phyloP scores from a whole-genome alignment of 2,797 vertebrate genomes.

The Alosa sapidissima region DNA sequence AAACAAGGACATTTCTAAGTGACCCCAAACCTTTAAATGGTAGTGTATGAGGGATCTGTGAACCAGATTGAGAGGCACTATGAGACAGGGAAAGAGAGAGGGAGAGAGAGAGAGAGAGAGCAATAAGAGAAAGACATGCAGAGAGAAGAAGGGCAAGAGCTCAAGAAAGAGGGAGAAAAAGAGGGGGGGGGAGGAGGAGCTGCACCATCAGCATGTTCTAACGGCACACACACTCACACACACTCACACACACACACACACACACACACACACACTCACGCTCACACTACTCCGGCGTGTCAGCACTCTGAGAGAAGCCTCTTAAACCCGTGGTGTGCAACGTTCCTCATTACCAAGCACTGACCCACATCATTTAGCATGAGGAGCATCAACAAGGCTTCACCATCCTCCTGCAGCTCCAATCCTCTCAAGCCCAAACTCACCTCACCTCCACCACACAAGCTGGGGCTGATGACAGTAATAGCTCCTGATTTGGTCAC shows the following conservation, averaged over 20 bases:
- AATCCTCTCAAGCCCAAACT: not conserved
- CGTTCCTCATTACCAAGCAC: not conserved
- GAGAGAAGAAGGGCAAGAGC: not conserved
- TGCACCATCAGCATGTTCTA: not conserved
- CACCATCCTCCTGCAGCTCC: not conserved
- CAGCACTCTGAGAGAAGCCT: not conserved
- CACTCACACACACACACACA: slow-evolving; percentile 17
- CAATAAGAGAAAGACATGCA: not conserved
- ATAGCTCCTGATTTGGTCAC: too few relatives aligned
- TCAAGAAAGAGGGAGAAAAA: not conserved
- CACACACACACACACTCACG: slow-evolving; percentile 7
- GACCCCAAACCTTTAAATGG: too few relatives aligned
- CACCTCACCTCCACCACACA: not conserved
- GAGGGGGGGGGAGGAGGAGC: not conserved
- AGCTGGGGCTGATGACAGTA: too few relatives aligned
- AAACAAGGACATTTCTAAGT: too few relatives aligned
- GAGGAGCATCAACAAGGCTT: not conserved
- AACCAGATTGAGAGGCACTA: slow-evolving; percentile 29
- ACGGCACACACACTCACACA: slow-evolving; percentile 7
- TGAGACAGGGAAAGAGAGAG: not conserved
- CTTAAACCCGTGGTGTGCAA: not conserved
- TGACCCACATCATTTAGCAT: not conserved
- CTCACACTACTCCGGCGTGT: not conserved
- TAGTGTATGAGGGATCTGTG: too few relatives aligned
- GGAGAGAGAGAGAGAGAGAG: not conserved